Evolutionary conservation across 2,888 invertebrate species (phyloP).

Genomic region (Rugalucina vietnamica): DNA sequence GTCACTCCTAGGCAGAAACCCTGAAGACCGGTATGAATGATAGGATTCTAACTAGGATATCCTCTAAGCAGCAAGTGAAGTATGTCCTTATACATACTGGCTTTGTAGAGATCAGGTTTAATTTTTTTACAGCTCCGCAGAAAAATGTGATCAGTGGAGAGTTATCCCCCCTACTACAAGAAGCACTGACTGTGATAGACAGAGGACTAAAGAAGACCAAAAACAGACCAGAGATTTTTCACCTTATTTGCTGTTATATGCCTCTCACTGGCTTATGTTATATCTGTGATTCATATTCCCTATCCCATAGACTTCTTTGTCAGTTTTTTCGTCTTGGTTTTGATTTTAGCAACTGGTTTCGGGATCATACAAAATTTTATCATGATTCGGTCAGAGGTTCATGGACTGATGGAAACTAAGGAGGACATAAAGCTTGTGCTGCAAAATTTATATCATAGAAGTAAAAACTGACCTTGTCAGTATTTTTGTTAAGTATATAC

Average conservation of each 20-base stretch:
- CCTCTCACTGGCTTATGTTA: constrained; percentile 58
- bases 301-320: constrained; percentile 61
- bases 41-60: no score
- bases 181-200: constrained; percentile 64
- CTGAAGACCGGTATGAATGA: no score
- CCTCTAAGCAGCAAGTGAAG: no score
- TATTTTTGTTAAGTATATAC: no score
- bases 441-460: constrained; percentile 24
- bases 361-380: constrained; percentile 71
- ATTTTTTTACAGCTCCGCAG: neutral
- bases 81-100: no score
- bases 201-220: constrained; percentile 64
- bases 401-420: constrained; percentile 70
- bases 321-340: constrained; percentile 55
- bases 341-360: constrained; percentile 69
- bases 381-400: constrained; percentile 71
- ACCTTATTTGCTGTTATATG: constrained; percentile 57
- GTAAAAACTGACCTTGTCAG: neutral
- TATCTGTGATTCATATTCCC: constrained; percentile 61
- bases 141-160: neutral
- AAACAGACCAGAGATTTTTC: constrained; percentile 65
- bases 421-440: constrained; percentile 66
- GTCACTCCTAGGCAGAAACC: no score
- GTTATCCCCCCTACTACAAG: constrained; percentile 52
- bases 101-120: no score